These are phyloP conservation scores for Progne subis DNA, from an alignment of 2,113 vertebrate genomes.

Conservation along the genomic window DNA sequence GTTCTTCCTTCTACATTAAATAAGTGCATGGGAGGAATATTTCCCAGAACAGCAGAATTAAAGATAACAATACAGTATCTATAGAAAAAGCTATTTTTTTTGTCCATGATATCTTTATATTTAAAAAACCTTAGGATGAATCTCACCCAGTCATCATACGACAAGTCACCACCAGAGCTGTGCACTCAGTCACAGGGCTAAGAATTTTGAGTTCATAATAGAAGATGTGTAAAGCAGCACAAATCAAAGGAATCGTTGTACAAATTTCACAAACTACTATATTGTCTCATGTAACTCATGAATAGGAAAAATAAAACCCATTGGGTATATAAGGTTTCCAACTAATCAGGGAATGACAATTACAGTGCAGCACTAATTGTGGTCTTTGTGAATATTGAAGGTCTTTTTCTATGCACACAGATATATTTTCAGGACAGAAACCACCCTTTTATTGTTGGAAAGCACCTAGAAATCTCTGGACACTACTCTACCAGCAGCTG, in stretches of 20 bases:
- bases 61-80: not conserved
- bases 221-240: not conserved
- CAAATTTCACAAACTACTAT: not conserved
- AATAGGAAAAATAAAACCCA: slow-evolving; percentile 2
- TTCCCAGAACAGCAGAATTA: not conserved
- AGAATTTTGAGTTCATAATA: not conserved
- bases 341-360: not conserved
- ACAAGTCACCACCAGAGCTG: not conserved
- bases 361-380: not conserved
- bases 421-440: slow-evolving; percentile 34
- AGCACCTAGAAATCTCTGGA: slow-evolving; percentile 35
- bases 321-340: not conserved
- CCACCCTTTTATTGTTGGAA: slow-evolving; percentile 7
- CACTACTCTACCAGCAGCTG: not conserved
- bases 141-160: not conserved
- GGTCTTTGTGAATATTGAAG: not conserved
- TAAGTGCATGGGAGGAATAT: not conserved
- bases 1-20: not conserved
- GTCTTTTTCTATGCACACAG: not conserved
- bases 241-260: not conserved
- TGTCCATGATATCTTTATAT: not conserved
- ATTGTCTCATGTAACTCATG: not conserved
- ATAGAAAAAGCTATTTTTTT: not conserved
- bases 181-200: not conserved
- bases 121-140: not conserved